A percentile compares a stretch with the other conserved stretches of the same genome.
These are phyloP conservation scores for Leucoptera coffeella DNA, from an alignment of 2,888 invertebrate species.

Conservation along the genomic window DNA sequence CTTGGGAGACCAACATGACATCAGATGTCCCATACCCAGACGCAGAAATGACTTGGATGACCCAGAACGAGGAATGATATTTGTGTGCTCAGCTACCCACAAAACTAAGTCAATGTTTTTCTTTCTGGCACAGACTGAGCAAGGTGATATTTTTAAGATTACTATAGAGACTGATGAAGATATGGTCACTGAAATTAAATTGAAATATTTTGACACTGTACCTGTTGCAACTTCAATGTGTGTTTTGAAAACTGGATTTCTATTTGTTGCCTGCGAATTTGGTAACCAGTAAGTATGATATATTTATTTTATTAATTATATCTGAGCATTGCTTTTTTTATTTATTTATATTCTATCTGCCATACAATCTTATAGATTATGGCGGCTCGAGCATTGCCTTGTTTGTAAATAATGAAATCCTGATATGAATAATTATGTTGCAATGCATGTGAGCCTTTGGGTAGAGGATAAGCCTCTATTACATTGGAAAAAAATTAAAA, in stretches of 20 bases:
- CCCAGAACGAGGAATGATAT: constrained; percentile 98
- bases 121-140: constrained; percentile 98
- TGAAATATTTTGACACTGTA: constrained; percentile 99
- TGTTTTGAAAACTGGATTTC: constrained; percentile 96
- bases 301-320: constrained; percentile 4
- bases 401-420: too few species aligned
- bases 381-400: not conserved
- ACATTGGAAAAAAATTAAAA: constrained; percentile 12
- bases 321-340: too few species aligned
- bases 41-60: constrained; percentile 97
- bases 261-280: constrained; percentile 98
- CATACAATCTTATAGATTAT: too few species aligned
- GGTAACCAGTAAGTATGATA: constrained; percentile 97
- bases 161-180: constrained; percentile 96
- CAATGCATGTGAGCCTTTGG: not conserved
- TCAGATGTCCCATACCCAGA: constrained; percentile 94
- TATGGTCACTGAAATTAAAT: constrained; percentile 95
- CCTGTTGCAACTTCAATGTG: constrained; percentile 96
- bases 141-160: constrained; percentile 85
- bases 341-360: too few species aligned
- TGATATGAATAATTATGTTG: constrained; percentile 8
- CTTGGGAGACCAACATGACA: constrained; percentile 97
- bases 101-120: constrained; percentile 99
- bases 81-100: constrained; percentile 98
- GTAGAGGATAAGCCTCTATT: constrained; percentile 7